Evolutionary conservation across 2,113 vertebrate species (phyloP), one percentile per base, ranked within the genome.

Genomic region (Siniperca chuatsi): DNA sequence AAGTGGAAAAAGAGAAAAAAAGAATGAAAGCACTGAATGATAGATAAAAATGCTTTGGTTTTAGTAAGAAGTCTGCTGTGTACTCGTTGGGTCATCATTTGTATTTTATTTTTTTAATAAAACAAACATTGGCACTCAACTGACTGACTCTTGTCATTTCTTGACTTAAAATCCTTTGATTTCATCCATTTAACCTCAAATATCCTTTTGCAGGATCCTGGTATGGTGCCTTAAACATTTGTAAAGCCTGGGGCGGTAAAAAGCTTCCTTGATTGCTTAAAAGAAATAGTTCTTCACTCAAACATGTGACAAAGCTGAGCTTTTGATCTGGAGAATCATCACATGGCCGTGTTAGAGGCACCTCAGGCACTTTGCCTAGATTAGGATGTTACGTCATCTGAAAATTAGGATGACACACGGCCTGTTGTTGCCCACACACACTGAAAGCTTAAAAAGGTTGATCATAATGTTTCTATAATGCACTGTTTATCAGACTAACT

Each of bases 81-180:
- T 94, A 88, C 89, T 95, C 75, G 92, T 92, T 90, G 87, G 93
- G 91, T 95, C 93, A 92, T 95, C 89, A 93, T 94, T 95, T 96
- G 94, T 96, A 95, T 95, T 96, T 94, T 95, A 94, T 96, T 96
- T 96, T 95, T 96, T 88, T 95, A 96, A 95, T 96, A 96, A 96
- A 95, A 95, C 74, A 90, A 94, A 94, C 86, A 91, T 93, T 90
- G 85, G 89, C 92, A 90, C 87, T 93, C 48, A 66, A 52, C 57
- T 65, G 54, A 78, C 48, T 0, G 7, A 48, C 18, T 42, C 9
- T 69, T 74, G 20, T 1, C 37, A 48, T 84, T 69, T 72, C 23
- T 82, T 77, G 11, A 25, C 18, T 65, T 11, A 2, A 60, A 33
- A 50, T 64, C 8, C 16, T 33, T 23, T 35, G 33, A n/a, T 25